Evolutionary conservation across 2,113 vertebrate species (phyloP).

Genomic region (Sylvilagus bachmani): DNA sequence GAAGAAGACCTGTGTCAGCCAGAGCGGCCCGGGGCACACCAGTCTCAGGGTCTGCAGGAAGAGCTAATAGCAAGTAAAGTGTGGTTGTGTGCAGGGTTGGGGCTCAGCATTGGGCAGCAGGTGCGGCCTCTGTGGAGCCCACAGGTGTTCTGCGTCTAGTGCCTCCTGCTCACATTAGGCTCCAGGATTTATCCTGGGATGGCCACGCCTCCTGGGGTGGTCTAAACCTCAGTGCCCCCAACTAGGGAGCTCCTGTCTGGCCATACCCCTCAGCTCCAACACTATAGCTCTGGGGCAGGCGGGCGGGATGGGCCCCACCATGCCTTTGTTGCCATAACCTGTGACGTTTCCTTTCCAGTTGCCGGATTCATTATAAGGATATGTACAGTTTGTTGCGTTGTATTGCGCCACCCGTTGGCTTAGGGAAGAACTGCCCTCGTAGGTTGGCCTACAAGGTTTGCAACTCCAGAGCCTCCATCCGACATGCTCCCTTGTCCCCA

Average conservation of each 20-base stretch:
- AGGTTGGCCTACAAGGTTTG: conserved; percentile 99
- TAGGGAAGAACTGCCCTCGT: conserved; percentile 98
- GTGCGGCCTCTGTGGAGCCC: background rate
- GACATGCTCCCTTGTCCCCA: conserved; percentile 77
- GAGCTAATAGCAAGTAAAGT: no score
- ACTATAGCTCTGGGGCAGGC: background rate
- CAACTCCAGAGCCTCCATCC: conserved; percentile 91
- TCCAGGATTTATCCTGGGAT: background rate
- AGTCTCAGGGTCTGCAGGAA: accelerated
- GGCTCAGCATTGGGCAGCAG: background rate
- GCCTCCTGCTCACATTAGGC: background rate
- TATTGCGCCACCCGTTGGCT: conserved; percentile 98
- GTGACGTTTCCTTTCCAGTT: conserved; percentile 95
- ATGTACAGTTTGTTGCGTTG: conserved; percentile 98
- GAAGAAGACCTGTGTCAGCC: background rate
- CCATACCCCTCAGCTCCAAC: background rate
- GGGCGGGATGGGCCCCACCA: background rate
- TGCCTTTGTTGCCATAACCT: conserved; percentile 78
- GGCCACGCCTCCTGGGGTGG: background rate
- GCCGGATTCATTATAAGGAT: conserved; percentile 98
- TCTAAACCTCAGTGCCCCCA: background rate
- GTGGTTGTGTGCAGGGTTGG: background rate
- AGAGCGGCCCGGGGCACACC: no score
- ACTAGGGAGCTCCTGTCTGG: background rate
- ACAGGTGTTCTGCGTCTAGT: background rate